phyloP scores from a whole-genome alignment of 2,888 invertebrate genomes.

The Alloscopus bannaensis region DNA sequence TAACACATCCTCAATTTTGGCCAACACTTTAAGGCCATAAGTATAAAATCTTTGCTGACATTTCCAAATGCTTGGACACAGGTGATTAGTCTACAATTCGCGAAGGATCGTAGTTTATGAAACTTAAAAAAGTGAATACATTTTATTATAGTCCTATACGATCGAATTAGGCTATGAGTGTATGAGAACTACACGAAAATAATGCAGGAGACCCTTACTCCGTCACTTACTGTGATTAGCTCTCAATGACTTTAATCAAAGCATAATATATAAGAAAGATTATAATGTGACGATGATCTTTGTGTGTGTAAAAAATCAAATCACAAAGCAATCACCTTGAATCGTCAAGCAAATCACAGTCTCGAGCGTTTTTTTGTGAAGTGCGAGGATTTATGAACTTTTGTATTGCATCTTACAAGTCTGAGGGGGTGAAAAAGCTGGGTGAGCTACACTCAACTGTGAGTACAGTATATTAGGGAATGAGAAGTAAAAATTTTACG shows the following conservation, averaged over 20 bases:
- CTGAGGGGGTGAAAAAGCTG: no score
- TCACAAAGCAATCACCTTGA: conserved; percentile 38
- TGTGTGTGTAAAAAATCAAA: conserved; percentile 32
- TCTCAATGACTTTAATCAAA: conserved; percentile 44
- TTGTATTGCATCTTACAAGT: conserved; percentile 20
- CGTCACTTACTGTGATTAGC: background rate
- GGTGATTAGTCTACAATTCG: no score
- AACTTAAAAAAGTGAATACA: no score
- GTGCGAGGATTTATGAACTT: conserved; percentile 50
- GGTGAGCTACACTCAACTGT: no score
- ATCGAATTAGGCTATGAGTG: no score
- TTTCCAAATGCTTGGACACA: no score
- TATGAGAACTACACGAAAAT: background rate
- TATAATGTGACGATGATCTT: conserved; percentile 25
- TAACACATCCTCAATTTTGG: conserved; percentile 51
- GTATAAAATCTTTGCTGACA: no score
- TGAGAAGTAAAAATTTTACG: conserved; percentile 32
- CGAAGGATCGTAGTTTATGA: no score
- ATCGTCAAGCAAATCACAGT: conserved; percentile 18
- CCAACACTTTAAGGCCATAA: conserved; percentile 38
- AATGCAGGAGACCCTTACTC: background rate
- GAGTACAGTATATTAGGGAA: no score
- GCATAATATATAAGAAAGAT: conserved; percentile 47
- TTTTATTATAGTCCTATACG: no score
- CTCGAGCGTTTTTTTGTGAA: conserved; percentile 26